A percentile compares a stretch with the other conserved stretches of the same genome.
phyloP scores from a whole-genome alignment of 2,113 vertebrate species.

The Ariopsis seemanni region DNA sequence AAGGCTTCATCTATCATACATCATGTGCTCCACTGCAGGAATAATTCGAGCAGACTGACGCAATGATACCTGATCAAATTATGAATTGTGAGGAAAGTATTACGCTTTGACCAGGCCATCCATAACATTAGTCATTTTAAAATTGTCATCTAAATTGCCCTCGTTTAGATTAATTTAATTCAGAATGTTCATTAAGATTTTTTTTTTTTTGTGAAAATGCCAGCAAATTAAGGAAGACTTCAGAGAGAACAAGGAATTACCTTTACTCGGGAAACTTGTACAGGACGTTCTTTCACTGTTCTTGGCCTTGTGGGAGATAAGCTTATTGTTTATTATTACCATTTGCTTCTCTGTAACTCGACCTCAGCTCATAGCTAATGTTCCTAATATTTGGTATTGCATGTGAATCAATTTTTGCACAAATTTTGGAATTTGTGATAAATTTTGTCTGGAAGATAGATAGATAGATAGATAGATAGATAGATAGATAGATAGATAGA shows the following conservation, averaged over 20 bases:
- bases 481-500: too few relatives aligned
- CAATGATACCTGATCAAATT: neutral
- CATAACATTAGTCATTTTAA: slow-evolving; percentile 8
- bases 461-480: too few relatives aligned
- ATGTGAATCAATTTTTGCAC: neutral
- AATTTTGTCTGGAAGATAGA: neutral
- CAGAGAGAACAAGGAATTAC: neutral
- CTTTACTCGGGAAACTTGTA: neutral
- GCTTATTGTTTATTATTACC: neutral
- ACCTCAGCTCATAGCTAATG: neutral
- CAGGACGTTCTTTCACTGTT: neutral
- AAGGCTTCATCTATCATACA: neutral
- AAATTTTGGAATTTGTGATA: neutral
- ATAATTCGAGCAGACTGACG: neutral
- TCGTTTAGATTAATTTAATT: neutral
- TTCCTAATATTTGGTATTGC: neutral
- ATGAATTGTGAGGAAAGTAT: neutral
- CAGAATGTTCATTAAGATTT: neutral
- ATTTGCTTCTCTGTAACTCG: neutral
- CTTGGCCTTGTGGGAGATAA: too few relatives aligned
- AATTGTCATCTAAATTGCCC: neutral
- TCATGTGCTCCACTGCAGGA: neutral
- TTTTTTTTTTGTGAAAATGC: neutral
- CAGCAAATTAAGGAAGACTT: neutral
- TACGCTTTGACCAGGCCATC: neutral